Percentiles rank a stretch among this genome's conserved stretches.
These are phyloP conservation scores for Ictalurus furcatus DNA, from an alignment of 2,113 vertebrate species.

Conservation along the genomic window DNA sequence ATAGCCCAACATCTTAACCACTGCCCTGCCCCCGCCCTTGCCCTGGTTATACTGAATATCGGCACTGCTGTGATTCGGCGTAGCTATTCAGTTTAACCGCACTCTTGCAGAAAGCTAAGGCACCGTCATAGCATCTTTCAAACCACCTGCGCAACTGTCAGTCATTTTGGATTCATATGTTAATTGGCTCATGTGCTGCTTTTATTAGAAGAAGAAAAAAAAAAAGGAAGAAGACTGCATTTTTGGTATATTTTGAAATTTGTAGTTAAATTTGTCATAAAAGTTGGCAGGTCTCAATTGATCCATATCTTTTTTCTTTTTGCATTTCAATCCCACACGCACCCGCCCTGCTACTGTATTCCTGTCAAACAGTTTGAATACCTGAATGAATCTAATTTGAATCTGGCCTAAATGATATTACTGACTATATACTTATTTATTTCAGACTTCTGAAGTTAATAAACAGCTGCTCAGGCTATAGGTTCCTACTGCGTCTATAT, in stretches of 20 bases:
- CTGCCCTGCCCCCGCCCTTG: too few species aligned
- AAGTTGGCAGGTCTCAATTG: background rate
- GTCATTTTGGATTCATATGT: background rate
- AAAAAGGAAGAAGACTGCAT: too few species aligned
- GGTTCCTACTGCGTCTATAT: background rate
- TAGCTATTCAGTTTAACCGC: too few species aligned
- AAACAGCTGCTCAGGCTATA: background rate
- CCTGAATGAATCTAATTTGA: too few species aligned
- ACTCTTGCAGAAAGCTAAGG: too few species aligned
- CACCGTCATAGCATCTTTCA: background rate
- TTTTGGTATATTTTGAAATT: background rate
- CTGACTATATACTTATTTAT: background rate
- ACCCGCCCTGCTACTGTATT: background rate
- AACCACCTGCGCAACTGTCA: background rate
- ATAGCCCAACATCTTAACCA: too few species aligned
- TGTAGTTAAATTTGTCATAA: background rate
- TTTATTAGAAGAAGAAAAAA: background rate
- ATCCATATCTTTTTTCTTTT: too few species aligned
- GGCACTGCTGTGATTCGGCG: too few species aligned
- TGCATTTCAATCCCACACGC: too few species aligned
- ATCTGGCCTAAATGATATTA: background rate
- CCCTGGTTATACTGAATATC: too few species aligned
- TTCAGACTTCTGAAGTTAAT: background rate
- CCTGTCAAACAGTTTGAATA: background rate
- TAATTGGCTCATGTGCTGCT: too few species aligned